These are phyloP conservation scores for Pocillopora grandis DNA, from an alignment of 92 coral and sea anemone species.

Conservation along the genomic window DNA sequence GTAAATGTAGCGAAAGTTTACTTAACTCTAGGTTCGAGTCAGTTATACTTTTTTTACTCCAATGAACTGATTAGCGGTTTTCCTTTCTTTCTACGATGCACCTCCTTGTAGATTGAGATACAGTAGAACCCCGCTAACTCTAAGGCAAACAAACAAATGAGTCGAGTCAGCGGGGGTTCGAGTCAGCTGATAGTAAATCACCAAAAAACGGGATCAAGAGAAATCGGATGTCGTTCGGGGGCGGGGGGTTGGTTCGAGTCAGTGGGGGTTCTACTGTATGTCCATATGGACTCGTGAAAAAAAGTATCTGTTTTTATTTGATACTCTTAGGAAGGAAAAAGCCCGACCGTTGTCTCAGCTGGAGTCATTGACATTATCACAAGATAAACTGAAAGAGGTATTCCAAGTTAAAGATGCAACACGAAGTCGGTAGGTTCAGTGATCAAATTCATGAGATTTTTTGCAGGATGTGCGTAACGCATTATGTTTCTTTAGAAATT, in stretches of 20 bases:
- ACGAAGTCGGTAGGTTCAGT: slow-evolving; percentile 35
- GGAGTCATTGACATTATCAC: slow-evolving; percentile 42
- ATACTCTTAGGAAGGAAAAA: slow-evolving; percentile 2
- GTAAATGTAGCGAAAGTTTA: not conserved
- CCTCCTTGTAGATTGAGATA: not conserved
- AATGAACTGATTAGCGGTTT: not conserved
- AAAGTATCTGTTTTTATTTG: not conserved
- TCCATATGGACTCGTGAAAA: not conserved
- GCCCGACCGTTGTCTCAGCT: slow-evolving; percentile 2
- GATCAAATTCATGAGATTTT: not conserved
- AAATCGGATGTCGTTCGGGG: too few relatives aligned
- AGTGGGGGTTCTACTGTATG: too few relatives aligned
- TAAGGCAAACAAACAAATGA: too few relatives aligned
- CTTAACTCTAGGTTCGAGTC: too few relatives aligned
- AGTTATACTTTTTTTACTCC: too few relatives aligned
- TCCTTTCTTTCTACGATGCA: not conserved
- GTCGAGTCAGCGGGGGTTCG: too few relatives aligned
- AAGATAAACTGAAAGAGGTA: slow-evolving; percentile 48
- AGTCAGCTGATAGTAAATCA: too few relatives aligned
- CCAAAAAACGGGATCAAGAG: too few relatives aligned
- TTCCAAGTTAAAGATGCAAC: slow-evolving; percentile 30
- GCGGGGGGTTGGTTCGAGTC: too few relatives aligned
- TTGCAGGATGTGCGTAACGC: not conserved
- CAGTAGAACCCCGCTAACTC: too few relatives aligned
- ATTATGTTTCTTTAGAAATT: not conserved